A percentile compares a stretch with the other conserved stretches of the same genome.
Conservation (phyloP, 2,797 vertebrate species). For the Gouania willdenowi region DNA sequence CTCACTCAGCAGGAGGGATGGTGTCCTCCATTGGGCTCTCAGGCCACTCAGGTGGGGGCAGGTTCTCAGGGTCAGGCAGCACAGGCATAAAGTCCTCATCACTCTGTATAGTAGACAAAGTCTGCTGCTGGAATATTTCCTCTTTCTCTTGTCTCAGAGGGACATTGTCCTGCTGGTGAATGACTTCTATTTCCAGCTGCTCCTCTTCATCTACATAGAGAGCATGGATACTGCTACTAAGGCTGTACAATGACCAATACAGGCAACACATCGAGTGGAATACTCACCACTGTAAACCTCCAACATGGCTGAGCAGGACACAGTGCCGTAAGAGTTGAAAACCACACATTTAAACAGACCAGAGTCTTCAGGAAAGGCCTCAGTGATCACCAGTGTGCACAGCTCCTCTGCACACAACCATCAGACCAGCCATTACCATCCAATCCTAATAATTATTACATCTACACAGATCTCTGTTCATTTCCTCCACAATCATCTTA, state of each 20-base stretch:
- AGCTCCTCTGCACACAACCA: slow-evolving; percentile 78
- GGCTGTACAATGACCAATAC: too few relatives aligned
- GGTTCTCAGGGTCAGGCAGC: slow-evolving; percentile 40
- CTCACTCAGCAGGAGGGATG: slow-evolving; percentile 51
- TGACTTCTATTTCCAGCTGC: slow-evolving; percentile 57
- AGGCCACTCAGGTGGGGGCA: slow-evolving; percentile 72
- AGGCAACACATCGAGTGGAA: too few relatives aligned
- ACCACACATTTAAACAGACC: slow-evolving; percentile 85
- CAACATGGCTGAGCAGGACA: slow-evolving; percentile 77
- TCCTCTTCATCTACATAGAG: slow-evolving; percentile 64
- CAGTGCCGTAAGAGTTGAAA: slow-evolving; percentile 79
- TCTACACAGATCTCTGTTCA: too few relatives aligned
- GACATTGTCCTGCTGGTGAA: slow-evolving; percentile 28
- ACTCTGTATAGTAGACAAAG: not conserved
- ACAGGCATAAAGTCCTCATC: slow-evolving; percentile 40
- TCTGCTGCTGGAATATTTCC: slow-evolving; percentile 4
- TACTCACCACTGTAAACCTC: slow-evolving; percentile 71
- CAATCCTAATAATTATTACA: too few relatives aligned
- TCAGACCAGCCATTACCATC: too few relatives aligned
- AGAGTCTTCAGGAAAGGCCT: slow-evolving; percentile 87
- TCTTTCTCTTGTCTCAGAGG: slow-evolving; percentile 12
- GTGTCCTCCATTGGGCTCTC: slow-evolving; percentile 50
- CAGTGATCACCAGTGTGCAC: slow-evolving; percentile 87
- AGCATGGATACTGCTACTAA: too few relatives aligned
- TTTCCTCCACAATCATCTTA: too few relatives aligned